phyloP scores from a whole-genome alignment of 1,140 invertebrate species.

The Achatina immaculata region DNA sequence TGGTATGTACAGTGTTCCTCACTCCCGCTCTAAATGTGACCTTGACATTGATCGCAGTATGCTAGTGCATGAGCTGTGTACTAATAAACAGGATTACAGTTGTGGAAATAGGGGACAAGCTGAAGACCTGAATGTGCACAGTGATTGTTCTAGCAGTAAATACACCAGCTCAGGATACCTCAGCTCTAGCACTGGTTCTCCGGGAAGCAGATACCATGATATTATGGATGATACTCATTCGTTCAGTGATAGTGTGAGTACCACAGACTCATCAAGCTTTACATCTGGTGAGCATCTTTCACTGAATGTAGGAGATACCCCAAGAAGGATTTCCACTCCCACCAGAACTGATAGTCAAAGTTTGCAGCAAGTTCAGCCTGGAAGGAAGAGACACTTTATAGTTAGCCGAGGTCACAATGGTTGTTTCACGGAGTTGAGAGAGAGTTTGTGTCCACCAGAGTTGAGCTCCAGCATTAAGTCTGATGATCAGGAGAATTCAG shows the following conservation, averaged over 20 bases:
- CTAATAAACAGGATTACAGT: slow-evolving; percentile 13
- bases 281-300: background rate
- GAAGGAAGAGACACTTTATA: slow-evolving; percentile 3
- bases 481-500: background rate
- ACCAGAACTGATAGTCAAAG: background rate
- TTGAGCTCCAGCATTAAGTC: background rate
- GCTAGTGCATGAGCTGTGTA: background rate
- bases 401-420: background rate
- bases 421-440: background rate
- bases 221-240: background rate
- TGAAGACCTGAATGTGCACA: background rate
- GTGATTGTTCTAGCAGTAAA: background rate
- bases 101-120: slow-evolving; percentile 4
- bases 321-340: background rate
- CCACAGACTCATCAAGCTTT: background rate
- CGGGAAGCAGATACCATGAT: background rate
- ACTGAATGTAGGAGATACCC: background rate
- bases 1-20: slow-evolving; percentile 34
- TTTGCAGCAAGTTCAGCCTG: background rate
- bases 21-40: slow-evolving; percentile 21
- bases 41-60: slow-evolving; percentile 20
- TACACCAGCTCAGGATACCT: background rate
- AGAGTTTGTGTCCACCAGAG: background rate
- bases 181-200: background rate
- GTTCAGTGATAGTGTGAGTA: background rate